These are phyloP conservation scores for Goniozus legneri DNA, from an alignment of 1,140 invertebrate genomes.

Conservation along the genomic window DNA sequence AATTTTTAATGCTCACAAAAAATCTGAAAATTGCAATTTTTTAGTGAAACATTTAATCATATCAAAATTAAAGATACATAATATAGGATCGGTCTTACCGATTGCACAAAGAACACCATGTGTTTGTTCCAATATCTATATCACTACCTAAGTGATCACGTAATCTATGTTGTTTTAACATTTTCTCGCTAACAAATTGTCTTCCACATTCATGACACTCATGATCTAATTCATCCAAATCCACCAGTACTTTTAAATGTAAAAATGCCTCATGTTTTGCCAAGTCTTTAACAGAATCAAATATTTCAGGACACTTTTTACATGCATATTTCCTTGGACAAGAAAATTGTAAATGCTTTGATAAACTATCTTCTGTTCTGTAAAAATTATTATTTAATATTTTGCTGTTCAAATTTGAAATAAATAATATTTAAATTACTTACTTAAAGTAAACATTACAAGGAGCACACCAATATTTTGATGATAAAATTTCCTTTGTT, in stretches of 20 bases:
- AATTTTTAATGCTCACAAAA: slow-evolving; percentile 33
- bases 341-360: slow-evolving; percentile 37
- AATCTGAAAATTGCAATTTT: slow-evolving; percentile 31
- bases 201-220: slow-evolving; percentile 39
- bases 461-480: slow-evolving; percentile 41
- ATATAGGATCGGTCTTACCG: slow-evolving; percentile 20
- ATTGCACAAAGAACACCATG: slow-evolving; percentile 39
- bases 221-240: slow-evolving; percentile 31
- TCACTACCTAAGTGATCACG: slow-evolving; percentile 32
- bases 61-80: slow-evolving; percentile 5
- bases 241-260: slow-evolving; percentile 36
- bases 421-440: slow-evolving; percentile 8
- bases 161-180: slow-evolving; percentile 39
- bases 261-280: slow-evolving; percentile 37
- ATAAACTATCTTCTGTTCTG: slow-evolving; percentile 34
- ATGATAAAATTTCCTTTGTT: slow-evolving; percentile 23
- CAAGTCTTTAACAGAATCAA: slow-evolving; percentile 34
- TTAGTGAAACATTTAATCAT: neutral
- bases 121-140: slow-evolving; percentile 27
- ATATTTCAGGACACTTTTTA: slow-evolving; percentile 32
- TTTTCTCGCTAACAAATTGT: slow-evolving; percentile 42
- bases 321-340: slow-evolving; percentile 38
- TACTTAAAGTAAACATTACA: slow-evolving; percentile 43
- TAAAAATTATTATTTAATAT: slow-evolving; percentile 13
- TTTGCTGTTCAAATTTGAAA: neutral